Percentiles rank a stretch among this genome's conserved stretches.
Evolutionary conservation across 1,140 invertebrate genomes (phyloP).

Genomic region (Drosophila burlai): DNA sequence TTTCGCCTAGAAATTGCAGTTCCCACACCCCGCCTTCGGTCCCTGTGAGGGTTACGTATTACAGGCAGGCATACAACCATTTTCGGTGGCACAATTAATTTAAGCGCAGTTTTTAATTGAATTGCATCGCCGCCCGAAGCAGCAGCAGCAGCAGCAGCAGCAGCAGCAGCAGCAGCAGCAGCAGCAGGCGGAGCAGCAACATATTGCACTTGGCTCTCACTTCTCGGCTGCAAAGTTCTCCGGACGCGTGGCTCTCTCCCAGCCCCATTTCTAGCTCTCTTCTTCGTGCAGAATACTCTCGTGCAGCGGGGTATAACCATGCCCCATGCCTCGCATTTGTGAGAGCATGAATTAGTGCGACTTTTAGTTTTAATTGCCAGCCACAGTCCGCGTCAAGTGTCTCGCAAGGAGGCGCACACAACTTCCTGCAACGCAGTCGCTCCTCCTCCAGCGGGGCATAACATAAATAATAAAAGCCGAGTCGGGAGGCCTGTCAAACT

Average conservation of each 20-base stretch:
- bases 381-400: slow-evolving; percentile 41
- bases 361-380: slow-evolving; percentile 57
- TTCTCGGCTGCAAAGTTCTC: slow-evolving; percentile 33
- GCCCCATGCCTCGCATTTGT: slow-evolving; percentile 10
- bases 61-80: slow-evolving; percentile 13
- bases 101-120: slow-evolving; percentile 55
- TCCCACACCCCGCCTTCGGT: neutral
- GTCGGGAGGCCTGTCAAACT: slow-evolving; percentile 38
- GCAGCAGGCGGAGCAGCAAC: neutral
- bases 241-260: slow-evolving; percentile 8
- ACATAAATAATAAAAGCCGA: slow-evolving; percentile 52
- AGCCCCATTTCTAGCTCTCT: slow-evolving; percentile 13
- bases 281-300: slow-evolving; percentile 36
- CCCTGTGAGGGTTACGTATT: slow-evolving; percentile 24
- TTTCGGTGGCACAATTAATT: slow-evolving; percentile 47
- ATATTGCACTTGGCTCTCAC: slow-evolving; percentile 13
- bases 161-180: neutral
- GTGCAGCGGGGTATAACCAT: slow-evolving; percentile 24
- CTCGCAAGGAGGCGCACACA: slow-evolving; percentile 26
- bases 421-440: neutral
- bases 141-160: too few species aligned
- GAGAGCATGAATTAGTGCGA: slow-evolving; percentile 52
- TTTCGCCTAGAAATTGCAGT: slow-evolving; percentile 37
- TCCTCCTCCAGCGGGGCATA: neutral
- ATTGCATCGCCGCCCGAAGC: slow-evolving; percentile 31